Base-by-base conservation (phyloP, 2,797 vertebrate genomes). In the Trichosurus vulpecula region DNA sequence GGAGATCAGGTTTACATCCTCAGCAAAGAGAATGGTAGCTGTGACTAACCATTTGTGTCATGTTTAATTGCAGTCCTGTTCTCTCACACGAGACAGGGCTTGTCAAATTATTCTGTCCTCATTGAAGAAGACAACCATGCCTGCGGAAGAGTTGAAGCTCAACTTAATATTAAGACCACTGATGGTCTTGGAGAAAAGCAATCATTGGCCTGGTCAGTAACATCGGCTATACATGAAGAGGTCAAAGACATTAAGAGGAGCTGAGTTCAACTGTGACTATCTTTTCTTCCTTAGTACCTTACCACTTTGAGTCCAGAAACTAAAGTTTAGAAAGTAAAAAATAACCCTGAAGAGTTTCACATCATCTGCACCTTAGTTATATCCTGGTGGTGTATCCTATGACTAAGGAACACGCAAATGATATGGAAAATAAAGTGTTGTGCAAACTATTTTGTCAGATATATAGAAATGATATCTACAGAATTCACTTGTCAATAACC, bases 41-140 rank as follows among this genome's bases (percentile, higher is more conserved):
- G 99, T 95, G 99, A 99, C 98, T 99, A 99, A 95, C 99, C 99
- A 0, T 99, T 99, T 47, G 98, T 99, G 53, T 98, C 98, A 81
- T 99, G 99, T 98, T 99, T 99, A 98, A 99, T 99, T 98, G 99
- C 99, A 0, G 98, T 99, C 97, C 99, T 99, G 99, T 99, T 99
- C 98, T 99, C 97, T 99, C 74, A 99, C 99, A 25, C 99, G 99
- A 99, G 99, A 99, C 97, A 99, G 99, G 99, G 98, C 99, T 96
- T 99, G 99, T 95, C 98, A 98, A 29, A 56, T 99, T 91, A 94
- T 97, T 87, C 98, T 99, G 90, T 99, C 99, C 0, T 19, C 47
- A 0, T 98, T 95, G 25, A 99, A 99, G 99, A 99, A 99, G 96
- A 99, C 99, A 98, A 99, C 99, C 95, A 99, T 99, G 99, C 99